Evolutionary conservation across 2,888 invertebrate species (phyloP), one percentile per base, ranked within the genome.

Genomic region (Leptinotarsa tumamoca): DNA sequence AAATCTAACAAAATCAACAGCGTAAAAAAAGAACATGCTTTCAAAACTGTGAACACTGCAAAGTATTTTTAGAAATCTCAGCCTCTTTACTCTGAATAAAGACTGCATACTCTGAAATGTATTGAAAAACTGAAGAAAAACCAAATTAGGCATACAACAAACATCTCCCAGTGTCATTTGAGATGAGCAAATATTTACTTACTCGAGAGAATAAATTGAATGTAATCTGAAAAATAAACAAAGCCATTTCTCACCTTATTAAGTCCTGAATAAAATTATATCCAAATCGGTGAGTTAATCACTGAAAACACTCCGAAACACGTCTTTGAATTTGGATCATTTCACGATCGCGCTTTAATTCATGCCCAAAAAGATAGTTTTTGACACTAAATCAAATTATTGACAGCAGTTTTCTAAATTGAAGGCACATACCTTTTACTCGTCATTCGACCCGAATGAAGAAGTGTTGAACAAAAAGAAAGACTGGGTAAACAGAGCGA

Each of bases 161-260:
- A 63, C n/a, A 33, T 5, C 2, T 33, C 49, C 15, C 49, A 21
- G 50, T 61, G 58, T 76, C 58, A 67, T 73, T 52, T n/a, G 50
- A 71, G 54, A 76, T 49, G 23, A 52, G 49, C 68, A 76, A 76
- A 76, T 73, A 76, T 76, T 76, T 73, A 73, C 73, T 7, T 76
- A 73, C 68, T n/a, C 23, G 67, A 51, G 67, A 67, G 33, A 58
- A 67, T 56, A 23, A 50, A 76, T 49, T 69, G 18, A 68, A 23
- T 72, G 54, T 70, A 70, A 73, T 33, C 69, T 52, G 70, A 68
- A 76, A 76, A 76, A 73, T 73, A 76, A 76, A 76, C 76, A 76
- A 73, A 73, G 67, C 71, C 33, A 50, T 51, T 58, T 67, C 75
- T 73, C 63, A 76, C 76, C 76, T 76, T 73, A 73, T 76, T 61